Conservation (phyloP, 2,888 invertebrate genomes). For the Lasioglossum malachurum region DNA sequence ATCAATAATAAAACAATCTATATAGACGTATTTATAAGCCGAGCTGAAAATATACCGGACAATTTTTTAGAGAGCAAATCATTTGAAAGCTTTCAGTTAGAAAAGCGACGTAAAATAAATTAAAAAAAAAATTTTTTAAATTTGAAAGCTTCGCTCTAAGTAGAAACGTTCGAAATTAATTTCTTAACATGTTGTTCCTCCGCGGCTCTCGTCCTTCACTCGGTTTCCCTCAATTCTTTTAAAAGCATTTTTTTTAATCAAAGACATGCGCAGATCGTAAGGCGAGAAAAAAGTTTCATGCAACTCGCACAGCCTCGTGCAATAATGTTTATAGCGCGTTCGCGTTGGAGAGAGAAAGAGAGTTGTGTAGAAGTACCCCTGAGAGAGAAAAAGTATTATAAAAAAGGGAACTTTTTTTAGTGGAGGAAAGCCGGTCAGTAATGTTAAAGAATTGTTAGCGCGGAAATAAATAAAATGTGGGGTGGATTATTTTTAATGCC, state of each 20-base stretch:
- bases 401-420: background rate
- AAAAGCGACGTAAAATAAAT: too few relatives aligned
- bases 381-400: background rate
- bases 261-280: background rate
- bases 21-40: background rate
- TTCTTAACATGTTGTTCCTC: background rate
- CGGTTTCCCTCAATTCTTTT: background rate
- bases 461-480: background rate
- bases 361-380: background rate
- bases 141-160: background rate
- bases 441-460: background rate
- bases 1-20: background rate
- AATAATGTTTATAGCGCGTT: conserved; percentile 16
- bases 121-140: too few relatives aligned
- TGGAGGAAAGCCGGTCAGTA: background rate
- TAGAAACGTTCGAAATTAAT: background rate
- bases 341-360: background rate
- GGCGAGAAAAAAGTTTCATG: background rate
- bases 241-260: conserved; percentile 21
- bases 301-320: background rate
- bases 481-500: conserved; percentile 15
- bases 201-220: conserved; percentile 3
- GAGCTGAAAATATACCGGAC: background rate
- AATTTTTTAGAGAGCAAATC: background rate
- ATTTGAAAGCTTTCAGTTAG: background rate